Evolutionary conservation across 2,113 vertebrate genomes (phyloP).

Genomic region (Bettongia penicillata): DNA sequence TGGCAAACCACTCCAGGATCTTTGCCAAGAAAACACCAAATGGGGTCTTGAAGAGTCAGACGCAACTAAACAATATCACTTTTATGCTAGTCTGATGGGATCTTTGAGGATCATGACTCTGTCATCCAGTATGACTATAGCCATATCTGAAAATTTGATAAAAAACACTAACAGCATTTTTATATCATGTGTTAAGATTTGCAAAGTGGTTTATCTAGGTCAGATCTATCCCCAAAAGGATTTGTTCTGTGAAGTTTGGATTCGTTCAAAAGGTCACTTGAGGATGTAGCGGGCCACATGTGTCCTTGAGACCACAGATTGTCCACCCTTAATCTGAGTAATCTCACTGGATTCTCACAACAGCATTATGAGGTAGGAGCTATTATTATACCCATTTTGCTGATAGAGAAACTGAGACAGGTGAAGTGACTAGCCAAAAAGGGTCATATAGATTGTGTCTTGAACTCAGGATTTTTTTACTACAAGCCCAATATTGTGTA

Average conservation of each 20-base stretch:
- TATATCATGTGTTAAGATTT: neutral
- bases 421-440: neutral
- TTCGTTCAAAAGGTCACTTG: too few relatives aligned
- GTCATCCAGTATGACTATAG: neutral
- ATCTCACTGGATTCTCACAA: neutral
- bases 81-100: neutral
- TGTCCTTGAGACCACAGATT: too few relatives aligned
- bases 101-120: neutral
- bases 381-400: neutral
- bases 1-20: neutral
- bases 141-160: neutral
- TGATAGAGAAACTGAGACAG: neutral
- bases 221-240: too few relatives aligned
- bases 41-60: neutral
- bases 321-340: too few relatives aligned
- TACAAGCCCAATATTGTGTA: neutral
- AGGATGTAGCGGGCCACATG: too few relatives aligned
- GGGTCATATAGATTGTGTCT: neutral
- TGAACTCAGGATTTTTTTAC: neutral
- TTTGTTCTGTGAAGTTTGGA: too few relatives aligned
- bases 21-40: neutral
- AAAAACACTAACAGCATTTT: too few relatives aligned
- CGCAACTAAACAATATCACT: neutral
- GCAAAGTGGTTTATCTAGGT: neutral
- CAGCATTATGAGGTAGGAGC: neutral